These are phyloP conservation scores for Gastrophryne carolinensis DNA, from an alignment of 2,797 vertebrate genomes.

Conservation along the genomic window DNA sequence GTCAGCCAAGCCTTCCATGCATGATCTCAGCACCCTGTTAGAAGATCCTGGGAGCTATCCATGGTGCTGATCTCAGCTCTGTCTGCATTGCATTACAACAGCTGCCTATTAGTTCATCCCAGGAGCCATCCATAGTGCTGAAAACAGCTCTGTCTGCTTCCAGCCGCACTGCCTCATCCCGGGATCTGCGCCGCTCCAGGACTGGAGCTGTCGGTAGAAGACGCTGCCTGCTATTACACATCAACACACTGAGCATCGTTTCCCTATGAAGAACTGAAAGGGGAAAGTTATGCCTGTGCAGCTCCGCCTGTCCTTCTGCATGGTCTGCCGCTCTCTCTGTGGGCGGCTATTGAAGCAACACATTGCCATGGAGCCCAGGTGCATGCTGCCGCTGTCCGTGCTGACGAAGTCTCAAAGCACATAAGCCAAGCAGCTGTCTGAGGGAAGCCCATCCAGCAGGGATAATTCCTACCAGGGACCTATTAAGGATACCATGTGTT, in stretches of 20 bases:
- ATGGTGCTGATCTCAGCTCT: too few species aligned
- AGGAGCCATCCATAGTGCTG: too few species aligned
- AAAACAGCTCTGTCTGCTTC: too few species aligned
- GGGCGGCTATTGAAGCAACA: slow-evolving; percentile 55
- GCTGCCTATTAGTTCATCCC: too few species aligned
- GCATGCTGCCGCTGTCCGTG: slow-evolving; percentile 60
- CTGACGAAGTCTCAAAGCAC: slow-evolving; percentile 58
- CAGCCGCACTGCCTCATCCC: too few species aligned
- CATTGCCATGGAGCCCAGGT: slow-evolving; percentile 56
- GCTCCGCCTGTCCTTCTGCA: slow-evolving; percentile 52
- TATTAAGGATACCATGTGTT: slow-evolving; percentile 64
- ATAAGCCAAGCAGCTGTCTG: slow-evolving; percentile 46
- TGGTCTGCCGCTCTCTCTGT: slow-evolving; percentile 38
- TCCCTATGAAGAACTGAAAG: neutral
- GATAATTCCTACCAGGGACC: slow-evolving; percentile 60
- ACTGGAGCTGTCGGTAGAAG: neutral
- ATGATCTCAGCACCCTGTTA: neutral
- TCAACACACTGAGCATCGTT: neutral
- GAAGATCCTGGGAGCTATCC: too few species aligned
- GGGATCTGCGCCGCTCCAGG: too few species aligned
- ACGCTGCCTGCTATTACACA: neutral
- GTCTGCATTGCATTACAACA: too few species aligned
- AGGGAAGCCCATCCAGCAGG: slow-evolving; percentile 59
- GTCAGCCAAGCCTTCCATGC: neutral
- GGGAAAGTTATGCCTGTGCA: slow-evolving; percentile 61